A percentile compares a stretch with the other conserved stretches of the same genome.
phyloP scores from a whole-genome alignment of 2,888 invertebrate genomes.

The Reticulitermes lucifugus region DNA sequence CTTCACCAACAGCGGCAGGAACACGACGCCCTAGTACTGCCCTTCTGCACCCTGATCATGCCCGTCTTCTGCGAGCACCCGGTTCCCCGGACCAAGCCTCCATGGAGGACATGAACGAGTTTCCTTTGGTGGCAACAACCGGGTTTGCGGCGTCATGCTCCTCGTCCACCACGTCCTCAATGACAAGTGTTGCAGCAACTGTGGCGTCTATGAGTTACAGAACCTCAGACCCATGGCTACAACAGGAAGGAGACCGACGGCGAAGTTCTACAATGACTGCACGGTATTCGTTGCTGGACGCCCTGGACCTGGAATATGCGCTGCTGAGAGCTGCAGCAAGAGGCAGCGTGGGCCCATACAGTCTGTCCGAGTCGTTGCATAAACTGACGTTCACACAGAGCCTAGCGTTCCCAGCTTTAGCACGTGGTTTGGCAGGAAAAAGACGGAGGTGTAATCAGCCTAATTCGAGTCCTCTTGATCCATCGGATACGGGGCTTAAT shows the following conservation, averaged over 20 bases:
- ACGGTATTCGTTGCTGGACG: slow-evolving; percentile 77
- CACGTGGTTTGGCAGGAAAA: slow-evolving; percentile 75
- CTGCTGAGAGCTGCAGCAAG: slow-evolving; percentile 75
- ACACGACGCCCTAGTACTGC: slow-evolving; percentile 56
- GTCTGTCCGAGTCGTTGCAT: slow-evolving; percentile 76
- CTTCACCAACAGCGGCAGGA: slow-evolving; percentile 61
- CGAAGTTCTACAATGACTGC: slow-evolving; percentile 72
- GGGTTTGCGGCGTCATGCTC: slow-evolving; percentile 48
- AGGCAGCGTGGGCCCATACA: slow-evolving; percentile 77
- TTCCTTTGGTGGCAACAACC: slow-evolving; percentile 27
- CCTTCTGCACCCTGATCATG: slow-evolving; percentile 74
- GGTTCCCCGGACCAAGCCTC: slow-evolving; percentile 48
- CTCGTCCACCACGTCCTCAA: slow-evolving; percentile 70
- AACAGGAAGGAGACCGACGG: slow-evolving; percentile 62
- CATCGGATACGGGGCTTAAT: slow-evolving; percentile 74
- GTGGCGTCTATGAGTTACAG: slow-evolving; percentile 60
- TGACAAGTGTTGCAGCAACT: slow-evolving; percentile 66
- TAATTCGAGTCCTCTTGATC: slow-evolving; percentile 67
- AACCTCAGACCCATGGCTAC: slow-evolving; percentile 61
- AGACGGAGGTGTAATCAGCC: slow-evolving; percentile 62
- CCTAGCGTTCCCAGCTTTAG: slow-evolving; percentile 77
- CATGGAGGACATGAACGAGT: slow-evolving; percentile 46
- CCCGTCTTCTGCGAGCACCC: slow-evolving; percentile 66
- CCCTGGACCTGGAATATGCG: slow-evolving; percentile 78
- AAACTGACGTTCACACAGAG: slow-evolving; percentile 76